A percentile compares a stretch with the other conserved stretches of the same genome.
Conservation (phyloP, 2,113 vertebrate genomes). For the Nerophis lumbriciformis region DNA sequence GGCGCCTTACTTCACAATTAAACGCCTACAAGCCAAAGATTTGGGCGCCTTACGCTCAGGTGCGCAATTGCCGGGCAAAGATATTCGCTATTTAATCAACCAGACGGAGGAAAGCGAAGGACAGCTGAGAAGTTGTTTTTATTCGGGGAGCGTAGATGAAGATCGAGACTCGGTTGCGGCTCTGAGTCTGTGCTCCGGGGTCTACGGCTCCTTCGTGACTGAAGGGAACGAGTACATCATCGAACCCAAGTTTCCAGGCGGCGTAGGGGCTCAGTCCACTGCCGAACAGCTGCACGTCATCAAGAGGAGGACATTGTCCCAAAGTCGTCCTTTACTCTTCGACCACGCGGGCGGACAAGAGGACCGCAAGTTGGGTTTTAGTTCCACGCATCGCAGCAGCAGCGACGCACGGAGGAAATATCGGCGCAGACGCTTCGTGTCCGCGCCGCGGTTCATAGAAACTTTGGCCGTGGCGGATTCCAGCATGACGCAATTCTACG, state of each 20-base stretch:
- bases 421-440: conserved; percentile 78
- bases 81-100: conserved; percentile 24
- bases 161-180: conserved; percentile 73
- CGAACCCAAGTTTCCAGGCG: conserved; percentile 60
- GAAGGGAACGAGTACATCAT: conserved; percentile 75
- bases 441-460: conserved; percentile 84
- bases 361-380: conserved; percentile 20
- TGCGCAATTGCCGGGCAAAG: conserved; percentile 6
- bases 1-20: conserved; percentile 71
- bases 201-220: conserved; percentile 78
- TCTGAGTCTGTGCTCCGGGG: conserved; percentile 79
- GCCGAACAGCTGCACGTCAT: conserved; percentile 58
- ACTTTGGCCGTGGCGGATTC: conserved; percentile 83
- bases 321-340: conserved; percentile 18
- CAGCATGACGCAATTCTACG: conserved; percentile 83
- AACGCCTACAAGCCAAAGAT: conserved; percentile 58
- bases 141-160: conserved; percentile 73
- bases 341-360: conserved; percentile 19
- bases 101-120: conserved; percentile 43
- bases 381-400: conserved; percentile 41
- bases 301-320: conserved; percentile 46
- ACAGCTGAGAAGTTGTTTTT: conserved; percentile 74
- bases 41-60: conserved; percentile 26
- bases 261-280: conserved; percentile 8
- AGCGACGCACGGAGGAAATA: conserved; percentile 43